These are phyloP conservation scores for Pseudopodoces humilis DNA, from an alignment of 2,113 vertebrate species.

Conservation along the genomic window DNA sequence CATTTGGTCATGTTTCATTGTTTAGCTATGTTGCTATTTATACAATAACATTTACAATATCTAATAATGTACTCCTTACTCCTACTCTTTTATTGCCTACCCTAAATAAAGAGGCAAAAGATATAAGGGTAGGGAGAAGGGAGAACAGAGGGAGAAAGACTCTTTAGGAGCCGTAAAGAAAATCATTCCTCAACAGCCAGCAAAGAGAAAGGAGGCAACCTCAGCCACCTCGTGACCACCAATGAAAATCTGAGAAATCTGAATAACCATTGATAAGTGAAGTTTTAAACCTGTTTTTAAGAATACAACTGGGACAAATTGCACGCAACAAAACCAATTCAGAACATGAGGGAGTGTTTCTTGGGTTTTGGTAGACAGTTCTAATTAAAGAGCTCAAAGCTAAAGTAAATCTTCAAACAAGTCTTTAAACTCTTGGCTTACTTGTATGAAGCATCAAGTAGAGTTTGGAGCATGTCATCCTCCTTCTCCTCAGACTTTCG, in stretches of 20 bases:
- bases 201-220: not conserved
- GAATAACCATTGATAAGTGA: not conserved
- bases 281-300: not conserved
- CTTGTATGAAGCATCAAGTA: slow-evolving; percentile 95
- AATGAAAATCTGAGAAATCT: not conserved
- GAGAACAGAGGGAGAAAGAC: not conserved
- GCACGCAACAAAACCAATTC: not conserved
- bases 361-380: not conserved
- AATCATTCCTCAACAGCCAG: not conserved
- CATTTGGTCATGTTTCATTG: not conserved
- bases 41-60: not conserved
- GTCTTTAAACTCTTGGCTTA: slow-evolving; percentile 63
- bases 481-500: slow-evolving; percentile 78
- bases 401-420: not conserved
- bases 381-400: not conserved
- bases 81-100: not conserved
- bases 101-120: not conserved
- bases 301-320: not conserved
- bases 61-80: not conserved
- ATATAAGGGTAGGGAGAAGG: not conserved
- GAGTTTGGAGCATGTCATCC: slow-evolving; percentile 94
- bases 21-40: not conserved
- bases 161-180: not conserved
- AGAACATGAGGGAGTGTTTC: not conserved
- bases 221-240: not conserved